A percentile compares a stretch with the other conserved stretches of the same genome.
phyloP scores from a whole-genome alignment of 2,888 invertebrate species.

The Zhuqinia jingwanae region DNA sequence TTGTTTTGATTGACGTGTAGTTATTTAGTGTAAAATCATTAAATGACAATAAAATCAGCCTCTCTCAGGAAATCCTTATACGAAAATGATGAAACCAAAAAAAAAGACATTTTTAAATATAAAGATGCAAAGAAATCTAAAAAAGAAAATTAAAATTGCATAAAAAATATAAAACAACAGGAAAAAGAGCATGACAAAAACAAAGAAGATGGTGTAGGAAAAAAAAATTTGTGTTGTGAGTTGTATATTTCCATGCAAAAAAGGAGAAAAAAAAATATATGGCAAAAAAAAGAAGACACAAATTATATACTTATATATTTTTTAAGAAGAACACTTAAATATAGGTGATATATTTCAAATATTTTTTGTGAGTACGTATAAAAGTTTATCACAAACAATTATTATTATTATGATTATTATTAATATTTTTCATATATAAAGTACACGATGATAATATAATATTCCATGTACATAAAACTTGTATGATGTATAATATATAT shows the following conservation, averaged over 20 bases:
- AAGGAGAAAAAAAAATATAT: slow-evolving; percentile 22
- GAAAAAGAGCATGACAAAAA: no score
- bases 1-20: slow-evolving; percentile 40
- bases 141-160: no score
- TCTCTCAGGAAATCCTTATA: slow-evolving; percentile 43
- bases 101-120: no score
- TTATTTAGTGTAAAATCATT: not conserved
- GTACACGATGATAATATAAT: not conserved
- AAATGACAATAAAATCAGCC: slow-evolving; percentile 50
- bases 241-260: no score
- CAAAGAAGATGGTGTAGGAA: no score
- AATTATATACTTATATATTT: slow-evolving; percentile 11
- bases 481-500: not conserved
- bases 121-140: no score
- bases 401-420: slow-evolving; percentile 14
- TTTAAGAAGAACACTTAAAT: slow-evolving; percentile 15
- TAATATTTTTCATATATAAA: not conserved
- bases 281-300: not conserved
- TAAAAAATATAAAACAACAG: no score
- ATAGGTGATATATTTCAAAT: slow-evolving; percentile 50
- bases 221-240: no score
- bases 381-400: slow-evolving; percentile 68
- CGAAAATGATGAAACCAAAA: not conserved
- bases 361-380: slow-evolving; percentile 62
- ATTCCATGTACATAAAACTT: slow-evolving; percentile 36